Conservation (phyloP, 2,113 vertebrate species). For the Centropus unirufus region DNA sequence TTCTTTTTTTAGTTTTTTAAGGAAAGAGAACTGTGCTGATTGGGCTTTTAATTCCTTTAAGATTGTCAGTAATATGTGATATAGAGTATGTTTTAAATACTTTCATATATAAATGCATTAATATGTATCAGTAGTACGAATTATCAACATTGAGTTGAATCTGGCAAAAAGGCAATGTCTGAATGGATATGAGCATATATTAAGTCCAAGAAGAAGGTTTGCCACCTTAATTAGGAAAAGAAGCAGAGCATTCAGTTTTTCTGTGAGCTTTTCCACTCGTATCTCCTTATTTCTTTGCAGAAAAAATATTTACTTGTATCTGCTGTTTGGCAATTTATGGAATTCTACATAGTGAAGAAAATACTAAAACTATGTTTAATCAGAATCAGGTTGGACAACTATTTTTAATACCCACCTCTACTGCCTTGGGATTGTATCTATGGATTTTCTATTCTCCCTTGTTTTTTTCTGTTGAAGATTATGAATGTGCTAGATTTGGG, state of each 20-base stretch:
- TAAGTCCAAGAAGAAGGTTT: background rate
- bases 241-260: background rate
- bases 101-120: background rate
- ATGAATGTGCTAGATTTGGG: background rate
- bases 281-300: background rate
- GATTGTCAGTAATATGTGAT: background rate
- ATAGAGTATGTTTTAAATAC: background rate
- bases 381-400: background rate
- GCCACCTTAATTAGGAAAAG: background rate
- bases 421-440: background rate
- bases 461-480: background rate
- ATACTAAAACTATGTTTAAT: background rate
- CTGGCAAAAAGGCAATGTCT: background rate
- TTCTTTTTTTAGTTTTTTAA: background rate
- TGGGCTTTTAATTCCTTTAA: background rate
- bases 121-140: background rate
- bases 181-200: background rate
- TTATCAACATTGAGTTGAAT: background rate
- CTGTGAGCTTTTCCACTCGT: background rate
- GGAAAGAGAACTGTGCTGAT: background rate
- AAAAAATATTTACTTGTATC: background rate
- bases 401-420: background rate
- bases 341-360: background rate
- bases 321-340: background rate
- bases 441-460: background rate